Base-by-base conservation (phyloP, 2,797 vertebrate genomes). In the Chromis chromis region DNA sequence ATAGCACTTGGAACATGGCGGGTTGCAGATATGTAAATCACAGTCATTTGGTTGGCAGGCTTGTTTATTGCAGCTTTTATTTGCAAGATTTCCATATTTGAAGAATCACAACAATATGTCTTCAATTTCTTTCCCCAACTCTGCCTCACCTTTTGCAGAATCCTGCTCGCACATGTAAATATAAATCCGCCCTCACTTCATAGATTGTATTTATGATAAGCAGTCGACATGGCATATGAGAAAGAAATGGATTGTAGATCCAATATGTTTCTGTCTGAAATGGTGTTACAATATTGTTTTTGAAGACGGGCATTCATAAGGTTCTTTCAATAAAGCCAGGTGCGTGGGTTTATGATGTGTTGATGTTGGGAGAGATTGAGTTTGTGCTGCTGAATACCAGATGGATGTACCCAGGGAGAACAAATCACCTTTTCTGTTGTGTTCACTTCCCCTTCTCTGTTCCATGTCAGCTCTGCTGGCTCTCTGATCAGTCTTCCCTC, bases 321-420 rank as follows among this genome's bases (percentile, higher is more conserved):
- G 90, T 91, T 92, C 83, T 90, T 93, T 93, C 93, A 94, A 94
- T 94, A 94, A 94, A 91, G 89, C 88, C 91, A 91, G 93, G 91
- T 94, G 92, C 88, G 85, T 89, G 82, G 93, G 79, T 94, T 94
- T 93, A 94, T 94, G 92, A 94, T 93, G 94, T 95, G 94, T 93
- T 94, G 94, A 95, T 94, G 92, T 91, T 90, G 87, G 91, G 81
- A 91, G 92, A 94, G 92, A 95, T 95, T 94, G 93, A 92, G 92
- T 93, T 91, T 92, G 90, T 87, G 87, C 89, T 85, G 86, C 93
- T 94, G 94, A 94, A 95, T 94, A 92, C 91, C 93, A 93, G 93
- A 94, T 93, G 89, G 91, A 91, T 93, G 91, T 90, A 82, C 79
- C 80, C 78, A 83, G 85, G 86, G 91, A 94, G 91, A 92, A 93